Percentiles rank a stretch among this genome's conserved stretches.
Evolutionary conservation across 2,888 invertebrate species (phyloP).

Genomic region (Callinectes sapidus): DNA sequence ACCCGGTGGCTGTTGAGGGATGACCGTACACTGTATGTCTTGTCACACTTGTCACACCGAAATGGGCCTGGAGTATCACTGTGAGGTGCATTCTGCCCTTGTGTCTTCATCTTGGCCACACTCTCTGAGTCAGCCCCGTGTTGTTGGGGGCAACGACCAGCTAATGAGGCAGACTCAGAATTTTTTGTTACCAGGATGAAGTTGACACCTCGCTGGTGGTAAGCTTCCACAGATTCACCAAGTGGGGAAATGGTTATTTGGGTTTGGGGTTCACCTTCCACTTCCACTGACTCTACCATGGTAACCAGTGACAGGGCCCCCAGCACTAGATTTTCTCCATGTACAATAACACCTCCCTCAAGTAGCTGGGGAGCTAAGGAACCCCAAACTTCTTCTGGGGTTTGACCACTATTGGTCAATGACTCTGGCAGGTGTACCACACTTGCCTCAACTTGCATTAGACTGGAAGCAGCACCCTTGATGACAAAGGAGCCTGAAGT

Average conservation of each 20-base stretch:
- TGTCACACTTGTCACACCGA: conserved; percentile 65
- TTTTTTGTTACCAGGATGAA: conserved; percentile 53
- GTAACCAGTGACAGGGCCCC: conserved; percentile 47
- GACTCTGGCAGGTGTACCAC: conserved; percentile 52
- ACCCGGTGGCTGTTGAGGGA: conserved; percentile 63
- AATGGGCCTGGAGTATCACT: conserved; percentile 57
- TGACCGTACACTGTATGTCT: conserved; percentile 60
- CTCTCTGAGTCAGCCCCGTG: not conserved
- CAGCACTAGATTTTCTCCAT: conserved; percentile 54
- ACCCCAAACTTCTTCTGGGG: conserved; percentile 55
- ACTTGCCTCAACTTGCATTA: conserved; percentile 54
- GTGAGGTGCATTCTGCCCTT: conserved; percentile 52
- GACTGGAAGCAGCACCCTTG: conserved; percentile 38
- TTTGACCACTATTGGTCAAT: not conserved
- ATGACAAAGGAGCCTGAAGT: conserved; percentile 52
- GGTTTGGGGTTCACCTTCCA: conserved; percentile 53
- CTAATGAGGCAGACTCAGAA: conserved; percentile 30
- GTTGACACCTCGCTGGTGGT: conserved; percentile 48
- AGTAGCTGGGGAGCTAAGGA: conserved; percentile 55
- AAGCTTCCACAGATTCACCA: conserved; percentile 50
- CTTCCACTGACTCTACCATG: conserved; percentile 46
- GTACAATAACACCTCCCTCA: conserved; percentile 43
- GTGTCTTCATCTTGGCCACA: not conserved
- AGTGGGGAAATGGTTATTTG: conserved; percentile 55
- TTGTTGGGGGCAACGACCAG: not conserved